A percentile compares a stretch with the other conserved stretches of the same genome.
phyloP scores from a whole-genome alignment of 2,888 invertebrate genomes.

The Lithophane semibrunnea region DNA sequence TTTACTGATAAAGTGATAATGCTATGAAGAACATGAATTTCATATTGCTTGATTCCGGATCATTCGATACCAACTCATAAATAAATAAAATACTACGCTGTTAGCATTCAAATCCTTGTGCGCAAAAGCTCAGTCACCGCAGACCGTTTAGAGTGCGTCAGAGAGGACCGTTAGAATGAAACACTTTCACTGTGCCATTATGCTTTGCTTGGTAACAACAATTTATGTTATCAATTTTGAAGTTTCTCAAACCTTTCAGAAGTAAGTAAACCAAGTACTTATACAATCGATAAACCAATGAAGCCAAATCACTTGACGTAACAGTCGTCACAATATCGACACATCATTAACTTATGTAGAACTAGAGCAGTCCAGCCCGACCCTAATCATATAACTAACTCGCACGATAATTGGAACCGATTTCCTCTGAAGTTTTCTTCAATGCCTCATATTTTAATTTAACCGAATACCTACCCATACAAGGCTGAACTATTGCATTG shows the following conservation, averaged over 20 bases:
- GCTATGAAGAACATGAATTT: constrained; percentile 45
- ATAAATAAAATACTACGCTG: constrained; percentile 36
- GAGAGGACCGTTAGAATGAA: constrained; percentile 68
- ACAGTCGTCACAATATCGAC: constrained; percentile 26
- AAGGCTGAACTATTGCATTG: constrained; percentile 14
- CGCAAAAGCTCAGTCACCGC: constrained; percentile 36
- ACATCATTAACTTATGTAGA: constrained; percentile 4
- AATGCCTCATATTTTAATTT: constrained; percentile 20
- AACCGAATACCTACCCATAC: constrained; percentile 17
- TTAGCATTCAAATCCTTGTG: constrained; percentile 45
- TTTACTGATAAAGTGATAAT: constrained; percentile 26
- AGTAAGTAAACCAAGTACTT: background rate
- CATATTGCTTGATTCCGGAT: constrained; percentile 27
- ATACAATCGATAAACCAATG: constrained; percentile 11
- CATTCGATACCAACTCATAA: constrained; percentile 33
- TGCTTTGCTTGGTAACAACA: constrained; percentile 42
- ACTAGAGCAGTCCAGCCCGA: constrained; percentile 13
- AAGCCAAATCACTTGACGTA: constrained; percentile 16
- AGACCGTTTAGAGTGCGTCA: constrained; percentile 52
- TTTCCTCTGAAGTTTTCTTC: constrained; percentile 38
- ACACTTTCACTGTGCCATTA: constrained; percentile 68
- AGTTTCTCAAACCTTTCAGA: constrained; percentile 17
- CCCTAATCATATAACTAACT: constrained; percentile 17
- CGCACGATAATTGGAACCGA: constrained; percentile 46
- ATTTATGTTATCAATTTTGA: constrained; percentile 23